phyloP scores from a whole-genome alignment of 2,888 invertebrate genomes.

The Drosophila emarginata region DNA sequence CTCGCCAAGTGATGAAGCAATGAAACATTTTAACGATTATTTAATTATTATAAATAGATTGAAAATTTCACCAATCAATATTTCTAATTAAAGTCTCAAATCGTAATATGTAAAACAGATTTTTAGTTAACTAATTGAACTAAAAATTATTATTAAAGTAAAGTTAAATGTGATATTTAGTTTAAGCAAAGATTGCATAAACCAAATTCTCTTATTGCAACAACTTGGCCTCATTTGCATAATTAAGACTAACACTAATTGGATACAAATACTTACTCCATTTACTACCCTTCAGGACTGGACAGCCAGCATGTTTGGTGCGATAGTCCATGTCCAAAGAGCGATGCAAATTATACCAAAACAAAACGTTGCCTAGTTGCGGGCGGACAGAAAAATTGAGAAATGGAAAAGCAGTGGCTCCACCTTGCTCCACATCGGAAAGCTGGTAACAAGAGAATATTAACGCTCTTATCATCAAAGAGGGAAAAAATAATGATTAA shows the following conservation, averaged over 20 bases:
- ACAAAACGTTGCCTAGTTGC: conserved; percentile 93
- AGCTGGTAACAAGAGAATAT: conserved; percentile 85
- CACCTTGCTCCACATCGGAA: conserved; percentile 97
- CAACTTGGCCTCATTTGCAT: too few relatives aligned
- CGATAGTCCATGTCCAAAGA: conserved; percentile 95
- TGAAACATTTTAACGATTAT: too few relatives aligned
- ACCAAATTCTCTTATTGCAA: too few relatives aligned
- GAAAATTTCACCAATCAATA: too few relatives aligned
- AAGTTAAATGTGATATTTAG: too few relatives aligned
- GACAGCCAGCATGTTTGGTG: conserved; percentile 98
- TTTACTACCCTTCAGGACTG: conserved; percentile 96
- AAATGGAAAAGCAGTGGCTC: conserved; percentile 97
- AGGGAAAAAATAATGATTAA: conserved; percentile 27
- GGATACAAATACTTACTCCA: conserved; percentile 88
- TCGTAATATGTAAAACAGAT: neutral
- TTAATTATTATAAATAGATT: too few relatives aligned
- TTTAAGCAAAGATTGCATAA: too few relatives aligned
- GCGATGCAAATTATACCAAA: conserved; percentile 97
- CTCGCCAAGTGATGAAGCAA: too few relatives aligned
- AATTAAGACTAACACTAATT: neutral
- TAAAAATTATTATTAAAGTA: too few relatives aligned
- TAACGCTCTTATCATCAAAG: conserved; percentile 42
- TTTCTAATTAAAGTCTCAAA: neutral
- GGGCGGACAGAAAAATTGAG: conserved; percentile 94
- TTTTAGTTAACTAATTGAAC: too few relatives aligned